phyloP scores from a whole-genome alignment of 2,113 vertebrate genomes.

The Procapra przewalskii region DNA sequence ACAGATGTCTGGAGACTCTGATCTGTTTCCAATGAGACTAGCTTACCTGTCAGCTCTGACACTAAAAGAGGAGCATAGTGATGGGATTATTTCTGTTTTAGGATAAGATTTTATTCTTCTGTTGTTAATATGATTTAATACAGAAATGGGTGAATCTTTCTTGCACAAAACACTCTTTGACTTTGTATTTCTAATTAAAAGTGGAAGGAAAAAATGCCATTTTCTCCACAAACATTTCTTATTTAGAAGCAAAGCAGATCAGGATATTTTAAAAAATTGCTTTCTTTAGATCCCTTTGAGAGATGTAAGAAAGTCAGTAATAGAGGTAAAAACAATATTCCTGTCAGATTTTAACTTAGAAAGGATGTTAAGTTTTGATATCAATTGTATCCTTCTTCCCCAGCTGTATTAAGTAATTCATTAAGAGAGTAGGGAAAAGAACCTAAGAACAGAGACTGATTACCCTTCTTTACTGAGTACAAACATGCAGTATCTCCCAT shows the following conservation, averaged over 20 bases:
- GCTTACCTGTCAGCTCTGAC: constrained; percentile 48
- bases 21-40: constrained; percentile 30
- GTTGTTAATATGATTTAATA: constrained; percentile 24
- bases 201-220: background rate
- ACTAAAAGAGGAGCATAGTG: background rate
- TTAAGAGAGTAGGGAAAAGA: background rate
- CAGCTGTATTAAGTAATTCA: background rate
- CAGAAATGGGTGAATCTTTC: background rate
- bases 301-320: background rate
- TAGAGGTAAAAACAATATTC: constrained; percentile 8
- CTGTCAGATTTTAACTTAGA: constrained; percentile 6
- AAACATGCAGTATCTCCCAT: background rate
- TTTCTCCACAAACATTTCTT: background rate
- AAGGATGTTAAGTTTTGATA: background rate
- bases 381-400: background rate
- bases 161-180: background rate
- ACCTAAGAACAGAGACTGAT: background rate
- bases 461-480: background rate
- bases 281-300: background rate
- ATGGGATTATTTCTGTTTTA: constrained; percentile 41
- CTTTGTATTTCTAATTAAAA: constrained; percentile 32
- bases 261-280: background rate
- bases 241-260: background rate
- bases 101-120: constrained; percentile 12
- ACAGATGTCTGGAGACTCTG: constrained; percentile 28